Evolutionary conservation across 2,888 invertebrate genomes (phyloP), one percentile per base, ranked within the genome.

Genomic region (Agonopterix arenella): DNA sequence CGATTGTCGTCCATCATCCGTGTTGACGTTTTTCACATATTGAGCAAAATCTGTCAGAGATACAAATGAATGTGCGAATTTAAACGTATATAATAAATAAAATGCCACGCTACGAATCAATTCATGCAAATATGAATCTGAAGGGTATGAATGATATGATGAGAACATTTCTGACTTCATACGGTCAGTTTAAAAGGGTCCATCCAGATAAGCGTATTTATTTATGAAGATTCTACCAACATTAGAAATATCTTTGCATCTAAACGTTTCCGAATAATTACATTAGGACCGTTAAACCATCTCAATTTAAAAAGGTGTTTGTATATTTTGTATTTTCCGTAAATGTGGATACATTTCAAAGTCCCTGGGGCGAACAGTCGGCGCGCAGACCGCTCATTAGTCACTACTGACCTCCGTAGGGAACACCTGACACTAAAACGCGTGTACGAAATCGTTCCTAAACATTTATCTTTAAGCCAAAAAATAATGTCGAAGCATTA

Each of bases 311-410:
- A 28, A 28, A 28, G 5, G 28, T 28, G 18, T 18, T 18, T 18
- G 18, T 18, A 4, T 4, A 28, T 28, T 28, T 28, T 28, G 28
- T 28, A 28, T 28, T 28, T 28, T 28, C 28, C 5, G 28, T 28
- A 7, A 28, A 28, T 28, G 28, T 28, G 28, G 28, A 28, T 28
- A 5, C 28, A 28, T 28, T 28, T 28, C 28, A 28, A 5, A 52
- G 59, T 61, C 69, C 68, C 70, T 47, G 46, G 56, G 59, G 72
- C 58, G 52, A 48, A 55, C 69, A 73, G 68, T 76, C 75, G 66
- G 62, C 70, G 62, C 68, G 53, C 64, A 68, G 66, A 71, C 76
- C 78, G 68, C 74, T 76, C 77, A 75, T 79, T 80, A 76, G 70
- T 76, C 74, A 73, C 62, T 63, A 58, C 62, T 64, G 52, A 51